A percentile compares a stretch with the other conserved stretches of the same genome.
phyloP scores from a whole-genome alignment of 2,113 vertebrate species.

The Gymnobelideus leadbeateri region DNA sequence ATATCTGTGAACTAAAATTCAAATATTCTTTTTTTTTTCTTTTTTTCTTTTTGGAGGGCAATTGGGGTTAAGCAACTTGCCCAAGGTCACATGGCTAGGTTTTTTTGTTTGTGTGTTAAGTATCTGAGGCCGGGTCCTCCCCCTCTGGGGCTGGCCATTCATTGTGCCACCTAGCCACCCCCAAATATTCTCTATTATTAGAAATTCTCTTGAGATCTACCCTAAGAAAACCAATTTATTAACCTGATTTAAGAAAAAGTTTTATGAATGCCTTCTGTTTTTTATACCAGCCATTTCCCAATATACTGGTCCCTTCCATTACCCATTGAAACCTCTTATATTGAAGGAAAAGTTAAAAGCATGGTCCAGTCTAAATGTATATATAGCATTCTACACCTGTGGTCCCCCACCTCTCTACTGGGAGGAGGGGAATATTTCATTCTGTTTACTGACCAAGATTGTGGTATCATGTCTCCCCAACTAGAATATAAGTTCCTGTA shows the following conservation, averaged over 20 bases:
- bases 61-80: too few species aligned
- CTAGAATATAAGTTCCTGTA: not conserved
- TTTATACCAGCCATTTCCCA: not conserved
- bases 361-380: not conserved
- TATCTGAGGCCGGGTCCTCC: too few species aligned
- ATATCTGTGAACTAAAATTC: not conserved
- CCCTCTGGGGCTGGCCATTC: too few species aligned
- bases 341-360: not conserved
- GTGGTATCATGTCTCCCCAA: not conserved
- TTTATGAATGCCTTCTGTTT: not conserved
- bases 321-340: not conserved
- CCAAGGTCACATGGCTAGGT: too few species aligned
- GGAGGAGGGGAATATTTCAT: not conserved
- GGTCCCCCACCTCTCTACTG: not conserved
- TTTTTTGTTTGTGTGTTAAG: too few species aligned
- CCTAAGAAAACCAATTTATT: not conserved
- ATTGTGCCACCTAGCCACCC: too few species aligned
- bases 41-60: too few species aligned
- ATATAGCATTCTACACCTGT: not conserved
- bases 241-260: not conserved
- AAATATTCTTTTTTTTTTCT: too few species aligned
- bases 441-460: not conserved
- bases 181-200: not conserved
- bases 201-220: not conserved
- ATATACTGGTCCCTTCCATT: not conserved